These are phyloP conservation scores for Onychomys arenicola DNA, from an alignment of 2,797 vertebrate genomes.

Conservation along the genomic window DNA sequence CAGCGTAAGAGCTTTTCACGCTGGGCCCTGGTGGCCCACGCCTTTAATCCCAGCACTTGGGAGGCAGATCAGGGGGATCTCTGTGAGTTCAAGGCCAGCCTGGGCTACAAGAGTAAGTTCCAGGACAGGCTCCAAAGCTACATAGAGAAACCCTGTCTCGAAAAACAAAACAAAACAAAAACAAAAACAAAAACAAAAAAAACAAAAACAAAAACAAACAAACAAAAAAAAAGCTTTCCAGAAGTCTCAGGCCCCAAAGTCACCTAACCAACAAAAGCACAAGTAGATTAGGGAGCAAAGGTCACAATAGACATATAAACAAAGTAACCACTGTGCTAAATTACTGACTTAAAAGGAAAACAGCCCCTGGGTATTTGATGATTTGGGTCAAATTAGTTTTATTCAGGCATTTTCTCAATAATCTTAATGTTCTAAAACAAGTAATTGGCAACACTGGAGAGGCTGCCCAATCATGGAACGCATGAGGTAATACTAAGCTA, in stretches of 20 bases:
- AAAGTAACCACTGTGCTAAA: neutral
- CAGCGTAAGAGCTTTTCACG: too few species aligned
- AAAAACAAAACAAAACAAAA: too few species aligned
- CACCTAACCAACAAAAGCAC: neutral
- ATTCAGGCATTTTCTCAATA: neutral
- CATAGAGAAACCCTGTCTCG: too few species aligned
- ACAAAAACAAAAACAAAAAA: too few species aligned
- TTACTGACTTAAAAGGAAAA: neutral
- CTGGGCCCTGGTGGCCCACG: too few species aligned
- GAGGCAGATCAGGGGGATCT: too few species aligned
- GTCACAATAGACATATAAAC: neutral
- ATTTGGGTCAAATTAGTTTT: neutral
- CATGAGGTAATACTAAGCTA: neutral
- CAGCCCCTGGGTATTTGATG: neutral
- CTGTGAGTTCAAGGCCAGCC: too few species aligned
- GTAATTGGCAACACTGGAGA: neutral
- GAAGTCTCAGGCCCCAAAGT: neutral
- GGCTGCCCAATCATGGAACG: neutral
- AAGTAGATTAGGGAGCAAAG: neutral
- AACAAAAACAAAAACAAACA: too few species aligned
- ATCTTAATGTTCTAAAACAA: constrained; percentile 13
- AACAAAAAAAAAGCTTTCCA: neutral
- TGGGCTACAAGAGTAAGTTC: too few species aligned
- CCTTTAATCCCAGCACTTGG: too few species aligned
- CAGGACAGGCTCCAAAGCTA: too few species aligned